phyloP scores from a whole-genome alignment of 2,113 vertebrate species.

The Aix galericulata region DNA sequence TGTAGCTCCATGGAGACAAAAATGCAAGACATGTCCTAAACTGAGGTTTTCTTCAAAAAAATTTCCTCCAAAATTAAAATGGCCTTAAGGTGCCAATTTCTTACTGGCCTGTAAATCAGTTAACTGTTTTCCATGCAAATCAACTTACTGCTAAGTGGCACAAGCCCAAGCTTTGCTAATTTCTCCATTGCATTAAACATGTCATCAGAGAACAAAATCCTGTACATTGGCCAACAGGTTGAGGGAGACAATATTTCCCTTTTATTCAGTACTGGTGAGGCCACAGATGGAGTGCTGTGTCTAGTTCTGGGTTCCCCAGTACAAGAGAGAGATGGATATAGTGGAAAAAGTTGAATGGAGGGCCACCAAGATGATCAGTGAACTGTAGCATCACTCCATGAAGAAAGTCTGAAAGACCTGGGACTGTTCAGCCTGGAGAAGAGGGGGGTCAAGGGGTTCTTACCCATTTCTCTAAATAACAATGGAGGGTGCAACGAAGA shows the following conservation, averaged over 20 bases:
- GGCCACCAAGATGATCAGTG: fast-evolving
- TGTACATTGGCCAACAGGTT: background rate
- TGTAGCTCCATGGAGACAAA: background rate
- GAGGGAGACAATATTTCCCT: background rate
- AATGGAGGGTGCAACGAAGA: background rate
- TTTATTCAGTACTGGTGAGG: background rate
- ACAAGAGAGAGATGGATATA: background rate
- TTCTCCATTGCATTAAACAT: background rate
- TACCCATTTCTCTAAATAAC: background rate
- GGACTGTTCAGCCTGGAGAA: background rate
- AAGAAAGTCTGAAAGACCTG: background rate
- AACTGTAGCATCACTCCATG: background rate
- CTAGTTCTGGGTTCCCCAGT: background rate
- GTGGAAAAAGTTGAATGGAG: background rate
- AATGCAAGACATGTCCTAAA: background rate
- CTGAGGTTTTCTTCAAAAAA: background rate
- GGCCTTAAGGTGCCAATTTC: background rate
- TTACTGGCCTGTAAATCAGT: background rate
- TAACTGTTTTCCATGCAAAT: background rate
- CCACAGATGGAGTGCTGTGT: background rate
- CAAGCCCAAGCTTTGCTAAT: background rate
- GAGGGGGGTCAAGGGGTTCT: background rate
- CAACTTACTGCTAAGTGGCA: background rate
- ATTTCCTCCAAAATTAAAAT: background rate
- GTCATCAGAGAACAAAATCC: background rate